Conservation (phyloP, 2,113 vertebrate genomes). For the Brachyistius frenatus region DNA sequence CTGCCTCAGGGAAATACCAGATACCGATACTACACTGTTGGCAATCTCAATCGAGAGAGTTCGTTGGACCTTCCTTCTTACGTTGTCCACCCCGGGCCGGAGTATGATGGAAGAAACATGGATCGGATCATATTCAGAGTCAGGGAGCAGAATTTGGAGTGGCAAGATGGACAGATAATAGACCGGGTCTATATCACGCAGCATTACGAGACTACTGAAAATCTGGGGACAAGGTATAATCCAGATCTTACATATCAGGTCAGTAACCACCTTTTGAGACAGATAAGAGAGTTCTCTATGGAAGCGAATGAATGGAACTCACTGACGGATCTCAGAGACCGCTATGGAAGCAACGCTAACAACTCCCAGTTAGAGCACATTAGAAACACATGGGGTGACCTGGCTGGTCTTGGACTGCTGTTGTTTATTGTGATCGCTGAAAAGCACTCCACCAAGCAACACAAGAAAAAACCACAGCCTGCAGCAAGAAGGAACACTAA, state of each 20-base stretch:
- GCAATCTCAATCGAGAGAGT: constrained; percentile 41
- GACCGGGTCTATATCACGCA: constrained; percentile 74
- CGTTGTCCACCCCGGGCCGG: neutral
- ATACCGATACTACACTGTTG: constrained; percentile 68
- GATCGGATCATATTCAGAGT: constrained; percentile 73
- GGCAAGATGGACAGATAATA: neutral
- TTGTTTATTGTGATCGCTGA: constrained; percentile 64
- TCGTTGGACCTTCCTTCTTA: constrained; percentile 52
- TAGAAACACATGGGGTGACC: constrained; percentile 48
- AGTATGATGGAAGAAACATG: constrained; percentile 45
- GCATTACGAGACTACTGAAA: constrained; percentile 44
- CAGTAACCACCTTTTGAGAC: constrained; percentile 50
- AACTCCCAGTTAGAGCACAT: constrained; percentile 28
- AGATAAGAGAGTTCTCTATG: constrained; percentile 63
- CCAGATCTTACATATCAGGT: constrained; percentile 66
- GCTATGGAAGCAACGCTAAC: constrained; percentile 32
- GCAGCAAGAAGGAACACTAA: neutral
- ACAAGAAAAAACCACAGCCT: neutral
- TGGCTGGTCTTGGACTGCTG: constrained; percentile 68
- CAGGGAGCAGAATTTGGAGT: neutral
- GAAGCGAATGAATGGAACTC: neutral
- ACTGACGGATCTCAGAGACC: constrained; percentile 46
- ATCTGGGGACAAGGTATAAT: constrained; percentile 59
- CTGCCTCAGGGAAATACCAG: neutral
- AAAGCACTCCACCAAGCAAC: constrained; percentile 32